Percentiles rank a stretch among this genome's conserved stretches.
These are phyloP conservation scores for Diaphora mendica DNA, from an alignment of 2,888 invertebrate genomes.

Conservation along the genomic window DNA sequence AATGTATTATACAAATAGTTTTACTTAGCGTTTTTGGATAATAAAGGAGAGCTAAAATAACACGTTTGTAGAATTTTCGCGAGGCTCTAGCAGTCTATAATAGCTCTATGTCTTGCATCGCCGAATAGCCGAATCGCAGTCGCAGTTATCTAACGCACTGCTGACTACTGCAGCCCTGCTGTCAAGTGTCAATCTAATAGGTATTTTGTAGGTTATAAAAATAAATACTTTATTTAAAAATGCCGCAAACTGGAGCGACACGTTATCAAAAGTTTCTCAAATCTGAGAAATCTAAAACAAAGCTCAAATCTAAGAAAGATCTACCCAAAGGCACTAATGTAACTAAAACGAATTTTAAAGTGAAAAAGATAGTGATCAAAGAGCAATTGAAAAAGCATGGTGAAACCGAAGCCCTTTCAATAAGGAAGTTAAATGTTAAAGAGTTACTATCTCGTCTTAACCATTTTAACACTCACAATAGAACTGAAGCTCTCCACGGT, in stretches of 20 bases:
- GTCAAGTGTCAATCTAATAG: no score
- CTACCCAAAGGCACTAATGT: slow-evolving; percentile 95
- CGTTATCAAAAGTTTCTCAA: slow-evolving; percentile 91
- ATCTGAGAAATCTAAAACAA: slow-evolving; percentile 95
- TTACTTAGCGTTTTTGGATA: no score
- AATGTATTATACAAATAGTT: no score
- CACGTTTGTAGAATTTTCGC: no score
- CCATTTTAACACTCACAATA: slow-evolving; percentile 91
- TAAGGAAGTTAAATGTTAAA: slow-evolving; percentile 89
- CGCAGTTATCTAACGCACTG: no score
- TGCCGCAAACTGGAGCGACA: slow-evolving; percentile 83
- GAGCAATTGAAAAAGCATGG: slow-evolving; percentile 89
- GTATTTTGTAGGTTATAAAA: no score
- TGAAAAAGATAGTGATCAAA: slow-evolving; percentile 93
- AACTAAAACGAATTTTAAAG: slow-evolving; percentile 95
- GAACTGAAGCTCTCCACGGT: slow-evolving; percentile 88
- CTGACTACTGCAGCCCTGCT: no score
- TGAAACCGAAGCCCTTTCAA: slow-evolving; percentile 86
- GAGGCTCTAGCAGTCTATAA: no score
- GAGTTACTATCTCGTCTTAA: slow-evolving; percentile 90
- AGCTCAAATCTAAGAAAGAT: slow-evolving; percentile 92
- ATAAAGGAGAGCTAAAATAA: no score
- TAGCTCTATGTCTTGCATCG: no score
- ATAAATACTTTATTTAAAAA: slow-evolving; percentile 35
- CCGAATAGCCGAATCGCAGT: no score